Evolutionary conservation across 2,113 vertebrate genomes (phyloP), one percentile per base, ranked within the genome.

Genomic region (Corvus hawaiiensis): DNA sequence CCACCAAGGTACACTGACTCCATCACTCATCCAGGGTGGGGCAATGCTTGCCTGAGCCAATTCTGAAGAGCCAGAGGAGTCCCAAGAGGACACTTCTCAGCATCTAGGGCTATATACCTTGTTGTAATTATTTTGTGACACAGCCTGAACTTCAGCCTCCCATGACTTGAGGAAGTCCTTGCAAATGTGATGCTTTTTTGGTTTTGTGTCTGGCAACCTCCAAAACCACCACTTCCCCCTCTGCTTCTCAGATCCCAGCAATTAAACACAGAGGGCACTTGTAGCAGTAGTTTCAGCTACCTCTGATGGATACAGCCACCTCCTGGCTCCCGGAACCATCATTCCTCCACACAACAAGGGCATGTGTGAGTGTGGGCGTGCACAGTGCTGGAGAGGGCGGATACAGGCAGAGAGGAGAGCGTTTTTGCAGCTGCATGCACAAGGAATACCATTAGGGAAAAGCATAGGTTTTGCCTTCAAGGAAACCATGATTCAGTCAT

Each of bases 161-260:
- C 15, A 7, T 4, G 4, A 17, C 64, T 37, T 58, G 41, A 74
- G n/a, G 37, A 77, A 58, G 11, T 26, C 67, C 32, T 43, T 49
- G 35, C 44, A 66, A 58, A 80, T 3, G 5, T 0, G 0, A 18
- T 1, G 6, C 13, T 41, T 63, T 39, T 14, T 8, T 3, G 0
- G 23, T 9, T 32, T 43, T 44, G 23, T 4, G 4, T 46, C 71
- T 56, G 24, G 26, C 32, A 46, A 3, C 4, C 46, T 69, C 33
- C 79, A 9, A 82, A 68, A 11, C 4, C 48, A 46, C 33, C 3
- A 1, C 59, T 86, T 56, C 35, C 19, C 30, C 22, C 14, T 69
- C 64, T 78, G 14, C n/a, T 51, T 52, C 77, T 80, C 35, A 23
- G 54, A 59, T 52, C 37, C 9, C 41, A 61, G 69, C 6, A 19